Conservation (phyloP, 2,888 invertebrate genomes). For the Octonoba sinensis region DNA sequence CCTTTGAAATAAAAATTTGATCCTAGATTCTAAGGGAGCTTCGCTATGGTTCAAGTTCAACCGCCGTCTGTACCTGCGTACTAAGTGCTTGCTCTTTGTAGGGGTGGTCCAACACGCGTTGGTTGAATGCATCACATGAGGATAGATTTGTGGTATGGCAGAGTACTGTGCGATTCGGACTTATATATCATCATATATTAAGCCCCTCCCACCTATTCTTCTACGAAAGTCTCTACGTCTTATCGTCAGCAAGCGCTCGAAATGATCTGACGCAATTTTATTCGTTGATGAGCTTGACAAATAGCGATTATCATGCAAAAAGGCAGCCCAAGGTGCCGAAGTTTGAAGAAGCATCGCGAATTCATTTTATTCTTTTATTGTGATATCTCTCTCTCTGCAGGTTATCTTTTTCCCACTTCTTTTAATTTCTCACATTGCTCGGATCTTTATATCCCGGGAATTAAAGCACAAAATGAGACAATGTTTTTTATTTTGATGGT, state of each 20-base stretch:
- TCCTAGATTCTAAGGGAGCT: conserved; percentile 37
- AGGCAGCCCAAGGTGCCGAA: conserved; percentile 27
- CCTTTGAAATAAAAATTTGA: conserved; percentile 36
- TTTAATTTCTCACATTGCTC: conserved; percentile 14
- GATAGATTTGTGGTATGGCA: conserved; percentile 38
- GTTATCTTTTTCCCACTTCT: conserved; percentile 13
- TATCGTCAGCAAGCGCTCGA: conserved; percentile 40
- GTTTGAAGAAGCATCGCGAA: conserved; percentile 11
- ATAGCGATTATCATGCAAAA: conserved; percentile 33
- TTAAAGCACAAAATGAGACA: too few species aligned
- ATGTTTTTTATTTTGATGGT: too few species aligned
- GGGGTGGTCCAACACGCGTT: conserved; percentile 51
- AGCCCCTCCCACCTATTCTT: not conserved
- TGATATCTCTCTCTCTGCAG: not conserved
- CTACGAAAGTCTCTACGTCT: conserved; percentile 24
- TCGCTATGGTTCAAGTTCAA: conserved; percentile 6
- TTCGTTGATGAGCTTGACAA: conserved; percentile 42
- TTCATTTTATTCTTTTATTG: not conserved
- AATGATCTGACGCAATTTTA: conserved; percentile 41
- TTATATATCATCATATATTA: conserved; percentile 24
- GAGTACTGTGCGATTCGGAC: not conserved
- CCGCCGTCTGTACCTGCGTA: conserved; percentile 32
- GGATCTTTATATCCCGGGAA: not conserved
- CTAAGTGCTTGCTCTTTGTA: conserved; percentile 33
- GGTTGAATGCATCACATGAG: conserved; percentile 62